Evolutionary conservation across 1,140 invertebrate genomes (phyloP), one percentile per base, ranked within the genome.

Genomic region (Drosophila nannoptera): DNA sequence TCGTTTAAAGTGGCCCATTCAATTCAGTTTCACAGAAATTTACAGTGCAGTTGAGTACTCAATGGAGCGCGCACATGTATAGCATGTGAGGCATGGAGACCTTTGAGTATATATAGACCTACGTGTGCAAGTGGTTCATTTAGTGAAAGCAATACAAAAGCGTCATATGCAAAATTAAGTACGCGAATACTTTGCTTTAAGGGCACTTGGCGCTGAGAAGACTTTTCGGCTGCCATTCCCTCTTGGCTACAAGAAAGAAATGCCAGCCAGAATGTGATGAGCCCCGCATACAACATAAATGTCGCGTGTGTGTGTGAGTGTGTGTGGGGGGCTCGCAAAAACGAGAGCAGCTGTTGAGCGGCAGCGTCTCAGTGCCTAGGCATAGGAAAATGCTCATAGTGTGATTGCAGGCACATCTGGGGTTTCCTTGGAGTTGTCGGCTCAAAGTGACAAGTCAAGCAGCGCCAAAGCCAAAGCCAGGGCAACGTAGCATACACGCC

Each of bases 401-500:
- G 14, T 29, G 40, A 7, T 45, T 35, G 32, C 49, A 32, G 45
- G 11, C 50, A 29, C 31, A 14, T 58, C 11, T 42, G 16, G 31
- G 16, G 49, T 68, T 62, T 49, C 58, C 66, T 68, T 68, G 71
- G 71, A 22, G 22, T 3, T n/a, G 43, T 42, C 61, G 59, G 32
- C 77, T 81, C 78, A 81, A 81, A 81, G 78, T 74, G 78, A 61
- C 78, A 82, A 81, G 62, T 81, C 59, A 77, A 68, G 78, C 78
- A 73, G 46, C 76, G 65, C 58, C 22, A 50, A 14, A 45, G 38
- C 38, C 38, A 40, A 56, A 42, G 49, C 35, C 16, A 61, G 60
- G 61, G 48, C 32, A 35, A 38, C 32, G 31, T 16, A 22, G 38
- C 22, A 3, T 22, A 22, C 3, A 22, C 22, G 22, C 22, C 22